A percentile compares a stretch with the other conserved stretches of the same genome.
Conservation (phyloP, 2,113 vertebrate genomes). For the Microtus oregoni region DNA sequence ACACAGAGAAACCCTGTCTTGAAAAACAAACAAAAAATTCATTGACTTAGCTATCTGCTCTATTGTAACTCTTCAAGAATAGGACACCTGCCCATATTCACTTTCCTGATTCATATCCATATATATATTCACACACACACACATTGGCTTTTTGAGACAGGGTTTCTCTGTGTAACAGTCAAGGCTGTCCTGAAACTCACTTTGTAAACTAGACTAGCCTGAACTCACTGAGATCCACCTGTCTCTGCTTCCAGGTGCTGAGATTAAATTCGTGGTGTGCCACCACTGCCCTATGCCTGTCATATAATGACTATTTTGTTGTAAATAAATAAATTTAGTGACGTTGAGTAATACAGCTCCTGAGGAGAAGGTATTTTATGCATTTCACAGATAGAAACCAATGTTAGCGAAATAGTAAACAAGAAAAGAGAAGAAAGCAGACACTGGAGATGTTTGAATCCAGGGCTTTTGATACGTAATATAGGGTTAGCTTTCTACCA, state of each 20-base stretch:
- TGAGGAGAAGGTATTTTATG: neutral
- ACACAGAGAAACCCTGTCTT: neutral
- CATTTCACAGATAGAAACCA: neutral
- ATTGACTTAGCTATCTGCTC: slow-evolving; percentile 2
- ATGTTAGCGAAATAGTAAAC: neutral
- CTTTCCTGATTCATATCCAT: neutral
- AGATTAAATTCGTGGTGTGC: no score
- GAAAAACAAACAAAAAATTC: neutral
- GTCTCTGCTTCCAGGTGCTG: no score
- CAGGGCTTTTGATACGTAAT: neutral
- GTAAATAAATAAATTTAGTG: slow-evolving; percentile 36
- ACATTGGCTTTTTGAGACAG: no score
- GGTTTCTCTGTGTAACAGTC: no score
- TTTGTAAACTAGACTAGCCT: no score
- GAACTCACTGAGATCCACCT: no score
- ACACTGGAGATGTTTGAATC: neutral
- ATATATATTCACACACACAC: no score
- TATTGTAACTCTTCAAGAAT: neutral
- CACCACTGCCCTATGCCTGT: neutral
- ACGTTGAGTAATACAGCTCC: neutral
- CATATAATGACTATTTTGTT: neutral
- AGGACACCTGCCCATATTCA: neutral
- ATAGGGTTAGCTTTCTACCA: neutral
- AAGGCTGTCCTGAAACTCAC: no score
- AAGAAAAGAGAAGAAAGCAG: neutral